Percentiles rank a stretch among this genome's conserved stretches.
phyloP scores from a whole-genome alignment of 2,888 invertebrate species.

The Sminthurides aquaticus region DNA sequence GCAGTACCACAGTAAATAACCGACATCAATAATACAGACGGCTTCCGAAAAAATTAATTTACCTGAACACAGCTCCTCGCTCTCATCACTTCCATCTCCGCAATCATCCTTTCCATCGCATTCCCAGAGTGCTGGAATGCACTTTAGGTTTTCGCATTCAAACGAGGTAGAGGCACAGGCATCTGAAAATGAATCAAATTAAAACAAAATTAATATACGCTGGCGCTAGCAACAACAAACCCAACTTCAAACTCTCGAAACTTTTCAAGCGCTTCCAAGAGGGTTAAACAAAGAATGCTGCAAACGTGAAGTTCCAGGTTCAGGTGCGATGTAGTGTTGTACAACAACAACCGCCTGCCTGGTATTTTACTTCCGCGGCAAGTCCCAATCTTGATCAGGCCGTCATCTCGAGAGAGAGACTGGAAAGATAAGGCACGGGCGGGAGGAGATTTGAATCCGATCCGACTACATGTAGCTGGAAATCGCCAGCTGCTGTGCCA shows the following conservation, averaged over 20 bases:
- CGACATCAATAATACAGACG: too few species aligned
- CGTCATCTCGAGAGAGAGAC: background rate
- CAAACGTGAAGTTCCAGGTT: too few species aligned
- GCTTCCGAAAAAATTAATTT: too few species aligned
- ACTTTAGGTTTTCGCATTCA: constrained; percentile 61
- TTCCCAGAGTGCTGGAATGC: constrained; percentile 70
- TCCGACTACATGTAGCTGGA: too few species aligned
- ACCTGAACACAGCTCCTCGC: constrained; percentile 4
- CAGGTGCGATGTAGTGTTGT: too few species aligned
- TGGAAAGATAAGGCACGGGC: background rate
- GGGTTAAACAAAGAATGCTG: too few species aligned
- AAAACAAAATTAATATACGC: background rate
- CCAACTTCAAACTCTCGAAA: background rate
- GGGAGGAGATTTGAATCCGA: background rate
- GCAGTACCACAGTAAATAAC: too few species aligned
- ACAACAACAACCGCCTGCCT: too few species aligned
- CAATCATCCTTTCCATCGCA: constrained; percentile 74
- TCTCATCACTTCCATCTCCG: constrained; percentile 60
- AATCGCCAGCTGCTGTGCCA: too few species aligned
- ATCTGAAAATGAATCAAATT: constrained; percentile 4
- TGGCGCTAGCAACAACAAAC: background rate
- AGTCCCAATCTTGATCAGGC: background rate
- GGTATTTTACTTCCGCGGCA: too few species aligned
- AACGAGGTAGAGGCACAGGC: constrained; percentile 49
- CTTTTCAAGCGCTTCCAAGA: background rate